phyloP scores from a whole-genome alignment of 2,113 vertebrate species.

The Geococcyx californianus region DNA sequence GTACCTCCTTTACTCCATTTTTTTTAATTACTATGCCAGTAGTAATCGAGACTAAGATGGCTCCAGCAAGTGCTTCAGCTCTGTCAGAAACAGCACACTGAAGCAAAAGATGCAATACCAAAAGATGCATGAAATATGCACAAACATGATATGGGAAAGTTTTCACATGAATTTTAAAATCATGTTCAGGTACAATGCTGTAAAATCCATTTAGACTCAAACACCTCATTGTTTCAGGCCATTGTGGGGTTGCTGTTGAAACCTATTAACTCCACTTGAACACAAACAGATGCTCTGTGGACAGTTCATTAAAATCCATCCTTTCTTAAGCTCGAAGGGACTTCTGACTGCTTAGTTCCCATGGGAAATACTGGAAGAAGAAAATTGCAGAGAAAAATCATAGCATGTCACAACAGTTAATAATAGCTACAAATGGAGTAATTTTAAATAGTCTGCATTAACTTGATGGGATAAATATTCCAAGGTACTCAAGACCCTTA shows the following conservation, averaged over 20 bases:
- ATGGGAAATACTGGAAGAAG: constrained; percentile 29
- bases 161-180: constrained; percentile 25
- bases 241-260: constrained; percentile 27
- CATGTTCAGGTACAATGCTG: not conserved
- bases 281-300: constrained; percentile 29
- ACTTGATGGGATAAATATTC: constrained; percentile 62
- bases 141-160: not conserved
- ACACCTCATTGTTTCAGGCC: constrained; percentile 12
- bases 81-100: not conserved
- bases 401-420: constrained; percentile 60
- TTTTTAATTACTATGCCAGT: not conserved
- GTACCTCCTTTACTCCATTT: not conserved
- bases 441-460: constrained; percentile 63
- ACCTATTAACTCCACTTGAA: constrained; percentile 36
- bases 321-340: constrained; percentile 16
- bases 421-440: constrained; percentile 56
- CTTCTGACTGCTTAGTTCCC: not conserved
- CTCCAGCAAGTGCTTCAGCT: not conserved
- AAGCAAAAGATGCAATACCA: not conserved
- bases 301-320: constrained; percentile 47
- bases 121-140: not conserved
- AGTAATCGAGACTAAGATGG: not conserved
- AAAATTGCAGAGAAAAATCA: constrained; percentile 12
- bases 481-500: constrained; percentile 49
- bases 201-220: constrained; percentile 21